Conservation (phyloP, 2,113 vertebrate species). For the Dromaius novaehollandiae region DNA sequence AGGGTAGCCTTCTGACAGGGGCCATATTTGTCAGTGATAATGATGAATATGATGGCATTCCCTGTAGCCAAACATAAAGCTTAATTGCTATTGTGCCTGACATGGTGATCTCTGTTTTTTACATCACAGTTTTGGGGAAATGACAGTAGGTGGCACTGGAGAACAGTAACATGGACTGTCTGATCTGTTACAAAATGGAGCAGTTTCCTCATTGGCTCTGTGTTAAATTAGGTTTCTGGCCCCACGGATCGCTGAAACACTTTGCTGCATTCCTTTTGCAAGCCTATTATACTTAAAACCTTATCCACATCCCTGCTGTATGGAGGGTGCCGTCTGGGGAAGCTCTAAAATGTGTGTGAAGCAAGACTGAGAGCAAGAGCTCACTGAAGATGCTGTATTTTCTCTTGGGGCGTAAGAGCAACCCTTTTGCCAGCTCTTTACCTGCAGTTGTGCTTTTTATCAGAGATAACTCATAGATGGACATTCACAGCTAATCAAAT, state of each 20-base stretch:
- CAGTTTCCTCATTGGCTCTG: neutral
- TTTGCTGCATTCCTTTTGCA: neutral
- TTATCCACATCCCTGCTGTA: neutral
- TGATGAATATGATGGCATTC: neutral
- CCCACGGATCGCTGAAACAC: neutral
- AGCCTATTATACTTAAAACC: neutral
- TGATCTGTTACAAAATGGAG: neutral
- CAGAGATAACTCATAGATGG: neutral
- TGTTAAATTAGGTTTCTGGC: neutral
- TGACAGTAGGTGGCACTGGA: constrained; percentile 74
- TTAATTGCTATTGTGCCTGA: neutral
- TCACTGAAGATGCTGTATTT: neutral
- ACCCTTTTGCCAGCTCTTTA: neutral
- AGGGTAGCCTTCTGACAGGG: neutral
- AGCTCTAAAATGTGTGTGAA: neutral
- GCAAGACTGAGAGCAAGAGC: neutral
- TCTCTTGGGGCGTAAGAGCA: accelerated
- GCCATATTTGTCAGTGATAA: neutral
- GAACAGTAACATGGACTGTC: constrained; percentile 3
- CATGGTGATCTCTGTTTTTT: neutral
- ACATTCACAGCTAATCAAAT: neutral
- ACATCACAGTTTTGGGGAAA: neutral
- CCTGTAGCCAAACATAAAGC: neutral
- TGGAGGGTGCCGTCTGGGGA: neutral
- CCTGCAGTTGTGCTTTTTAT: neutral